These are phyloP conservation scores for Donacobius atricapilla DNA, from an alignment of 2,113 vertebrate genomes.

Conservation along the genomic window DNA sequence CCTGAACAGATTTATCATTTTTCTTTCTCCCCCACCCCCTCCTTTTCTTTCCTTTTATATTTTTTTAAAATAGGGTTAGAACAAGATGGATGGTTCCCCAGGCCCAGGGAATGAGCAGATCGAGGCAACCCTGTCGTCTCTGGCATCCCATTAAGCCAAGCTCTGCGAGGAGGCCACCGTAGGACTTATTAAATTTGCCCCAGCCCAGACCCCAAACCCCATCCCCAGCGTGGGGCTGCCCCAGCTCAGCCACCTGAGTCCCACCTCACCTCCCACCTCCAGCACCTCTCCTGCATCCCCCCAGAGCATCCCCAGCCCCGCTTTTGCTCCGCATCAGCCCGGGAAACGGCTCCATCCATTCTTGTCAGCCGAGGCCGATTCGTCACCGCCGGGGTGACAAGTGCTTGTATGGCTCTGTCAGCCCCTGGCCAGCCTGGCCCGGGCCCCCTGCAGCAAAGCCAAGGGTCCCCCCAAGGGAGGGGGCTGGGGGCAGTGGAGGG, in stretches of 20 bases:
- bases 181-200: neutral
- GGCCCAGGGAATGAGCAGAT: constrained; percentile 18
- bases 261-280: neutral
- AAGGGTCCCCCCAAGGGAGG: neutral
- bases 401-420: constrained; percentile 42
- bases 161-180: neutral
- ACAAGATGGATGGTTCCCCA: constrained; percentile 63
- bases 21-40: constrained; percentile 47
- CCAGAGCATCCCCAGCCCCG: accelerated
- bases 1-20: constrained; percentile 50
- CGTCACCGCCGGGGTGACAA: constrained; percentile 40
- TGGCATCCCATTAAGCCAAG: constrained; percentile 50
- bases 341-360: neutral
- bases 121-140: neutral
- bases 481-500: neutral
- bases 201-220: neutral
- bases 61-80: constrained; percentile 61
- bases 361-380: constrained; percentile 32
- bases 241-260: neutral
- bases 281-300: neutral
- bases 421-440: neutral
- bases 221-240: neutral
- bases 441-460: constrained; percentile 23
- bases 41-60: constrained; percentile 67
- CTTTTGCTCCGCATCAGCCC: neutral